Conservation (phyloP, 2,113 vertebrate genomes). For the Cottus gobio region DNA sequence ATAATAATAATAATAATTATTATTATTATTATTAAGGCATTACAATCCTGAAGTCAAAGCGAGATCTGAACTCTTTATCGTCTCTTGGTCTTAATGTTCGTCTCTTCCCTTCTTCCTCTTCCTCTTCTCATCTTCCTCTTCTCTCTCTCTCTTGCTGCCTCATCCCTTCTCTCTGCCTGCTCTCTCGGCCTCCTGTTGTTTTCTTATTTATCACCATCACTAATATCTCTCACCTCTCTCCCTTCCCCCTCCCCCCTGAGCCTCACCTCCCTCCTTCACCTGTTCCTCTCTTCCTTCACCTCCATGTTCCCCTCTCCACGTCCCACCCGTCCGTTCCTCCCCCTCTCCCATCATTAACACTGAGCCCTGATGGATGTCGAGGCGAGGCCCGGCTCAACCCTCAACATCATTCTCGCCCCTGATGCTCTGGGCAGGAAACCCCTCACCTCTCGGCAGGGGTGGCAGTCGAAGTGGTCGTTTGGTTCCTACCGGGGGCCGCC, state of each 20-base stretch:
- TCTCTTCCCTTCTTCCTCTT: too few relatives aligned
- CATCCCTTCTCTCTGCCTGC: not conserved
- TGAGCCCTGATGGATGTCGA: slow-evolving; percentile 66
- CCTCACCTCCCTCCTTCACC: slow-evolving; percentile 49
- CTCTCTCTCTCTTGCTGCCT: slow-evolving; percentile 21
- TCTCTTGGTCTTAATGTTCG: too few relatives aligned
- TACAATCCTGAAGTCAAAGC: too few relatives aligned
- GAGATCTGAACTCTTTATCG: too few relatives aligned
- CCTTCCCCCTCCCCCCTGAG: slow-evolving; percentile 43
- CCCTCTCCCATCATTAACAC: slow-evolving; percentile 72
- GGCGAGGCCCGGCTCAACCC: slow-evolving; percentile 41
- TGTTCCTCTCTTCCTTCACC: slow-evolving; percentile 23
- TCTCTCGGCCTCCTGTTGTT: slow-evolving; percentile 57
- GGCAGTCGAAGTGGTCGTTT: slow-evolving; percentile 47
- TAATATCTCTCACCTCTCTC: slow-evolving; percentile 54
- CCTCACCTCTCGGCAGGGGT: slow-evolving; percentile 42
- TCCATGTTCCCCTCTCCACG: not conserved
- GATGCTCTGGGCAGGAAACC: slow-evolving; percentile 54
- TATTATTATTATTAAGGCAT: too few relatives aligned
- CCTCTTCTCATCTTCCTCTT: not conserved
- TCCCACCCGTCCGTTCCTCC: not conserved
- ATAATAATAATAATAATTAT: too few relatives aligned
- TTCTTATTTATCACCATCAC: slow-evolving; percentile 69
- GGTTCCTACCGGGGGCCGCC: slow-evolving; percentile 27
- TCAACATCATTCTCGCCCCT: slow-evolving; percentile 45